These are phyloP conservation scores for Macquaria ambigua DNA, from an alignment of 2,113 vertebrate species.

Conservation along the genomic window DNA sequence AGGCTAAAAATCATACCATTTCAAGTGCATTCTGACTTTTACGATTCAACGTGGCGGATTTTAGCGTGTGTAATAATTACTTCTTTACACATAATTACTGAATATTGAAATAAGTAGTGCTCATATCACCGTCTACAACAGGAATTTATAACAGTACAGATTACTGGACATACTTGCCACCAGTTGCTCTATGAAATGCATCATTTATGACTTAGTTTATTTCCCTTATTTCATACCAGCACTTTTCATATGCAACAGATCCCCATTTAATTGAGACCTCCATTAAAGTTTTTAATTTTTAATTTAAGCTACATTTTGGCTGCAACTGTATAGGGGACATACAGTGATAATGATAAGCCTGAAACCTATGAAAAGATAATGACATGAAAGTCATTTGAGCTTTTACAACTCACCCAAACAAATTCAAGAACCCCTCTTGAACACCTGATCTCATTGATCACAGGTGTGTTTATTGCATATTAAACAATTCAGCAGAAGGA, in stretches of 20 bases:
- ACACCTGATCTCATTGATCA: not conserved
- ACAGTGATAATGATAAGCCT: not conserved
- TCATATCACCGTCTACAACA: not conserved
- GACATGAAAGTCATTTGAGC: not conserved
- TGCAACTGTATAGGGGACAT: not conserved
- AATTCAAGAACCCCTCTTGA: not conserved
- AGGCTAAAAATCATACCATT: not conserved
- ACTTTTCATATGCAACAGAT: slow-evolving; percentile 5
- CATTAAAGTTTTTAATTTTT: too few relatives aligned
- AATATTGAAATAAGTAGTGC: not conserved
- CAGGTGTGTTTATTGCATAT: not conserved
- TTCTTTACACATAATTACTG: not conserved
- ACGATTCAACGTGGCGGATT: not conserved
- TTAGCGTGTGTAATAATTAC: not conserved
- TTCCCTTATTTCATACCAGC: not conserved
- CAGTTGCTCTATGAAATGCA: slow-evolving; percentile 32
- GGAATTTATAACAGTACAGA: not conserved
- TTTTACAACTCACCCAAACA: not conserved
- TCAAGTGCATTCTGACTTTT: not conserved
- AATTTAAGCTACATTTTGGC: not conserved
- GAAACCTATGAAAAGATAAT: not conserved
- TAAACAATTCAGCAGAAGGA: not conserved
- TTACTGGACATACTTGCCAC: not conserved
- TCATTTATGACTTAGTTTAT: not conserved
- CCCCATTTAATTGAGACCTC: not conserved